A percentile compares a stretch with the other conserved stretches of the same genome.
Conservation (phyloP, 2,113 vertebrate genomes). For the Alexandromys fortis region DNA sequence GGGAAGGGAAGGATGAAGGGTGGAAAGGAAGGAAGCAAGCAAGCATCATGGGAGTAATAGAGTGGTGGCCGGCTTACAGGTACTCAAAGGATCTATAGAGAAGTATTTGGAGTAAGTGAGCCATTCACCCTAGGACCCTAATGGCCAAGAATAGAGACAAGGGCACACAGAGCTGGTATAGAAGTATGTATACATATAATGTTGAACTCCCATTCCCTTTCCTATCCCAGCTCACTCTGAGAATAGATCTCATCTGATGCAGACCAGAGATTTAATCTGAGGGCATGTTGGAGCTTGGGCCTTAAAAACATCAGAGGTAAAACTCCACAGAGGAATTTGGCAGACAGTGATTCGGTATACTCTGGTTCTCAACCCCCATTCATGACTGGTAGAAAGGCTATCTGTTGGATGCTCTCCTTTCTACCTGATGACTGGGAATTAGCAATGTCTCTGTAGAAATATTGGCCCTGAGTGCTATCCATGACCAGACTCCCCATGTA, state of each 20-base stretch:
- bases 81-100: not conserved
- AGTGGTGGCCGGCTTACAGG: not conserved
- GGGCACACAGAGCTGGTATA: not conserved
- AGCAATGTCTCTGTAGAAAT: not conserved
- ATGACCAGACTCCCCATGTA: not conserved
- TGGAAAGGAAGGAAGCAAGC: not conserved
- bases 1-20: not conserved
- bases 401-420: not conserved
- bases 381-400: not conserved
- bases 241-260: not conserved
- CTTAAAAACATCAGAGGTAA: not conserved
- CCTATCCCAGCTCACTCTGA: not conserved
- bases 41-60: not conserved
- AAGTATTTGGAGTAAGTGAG: not conserved
- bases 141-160: not conserved
- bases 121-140: not conserved
- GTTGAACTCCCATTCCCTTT: not conserved
- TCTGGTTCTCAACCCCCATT: not conserved
- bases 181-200: fast-evolving
- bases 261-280: not conserved
- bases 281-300: not conserved
- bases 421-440: not conserved
- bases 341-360: not conserved
- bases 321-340: not conserved
- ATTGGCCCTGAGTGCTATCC: not conserved